Evolutionary conservation across 2,888 invertebrate species (phyloP), one percentile per base, ranked within the genome.

Genomic region (Xestia sexstrigata): DNA sequence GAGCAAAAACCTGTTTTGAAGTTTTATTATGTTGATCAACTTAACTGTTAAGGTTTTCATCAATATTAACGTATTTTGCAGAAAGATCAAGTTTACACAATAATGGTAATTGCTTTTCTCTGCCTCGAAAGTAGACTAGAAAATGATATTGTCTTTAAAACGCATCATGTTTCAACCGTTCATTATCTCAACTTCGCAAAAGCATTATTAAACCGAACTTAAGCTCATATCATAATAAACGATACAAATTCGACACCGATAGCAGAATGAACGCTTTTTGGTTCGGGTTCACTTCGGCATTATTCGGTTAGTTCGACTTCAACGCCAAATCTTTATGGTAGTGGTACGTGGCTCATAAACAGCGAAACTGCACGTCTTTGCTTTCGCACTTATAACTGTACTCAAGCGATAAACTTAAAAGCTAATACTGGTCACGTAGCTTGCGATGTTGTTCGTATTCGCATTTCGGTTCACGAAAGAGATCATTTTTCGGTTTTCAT

Each of bases 381-480:
- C 81, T 74, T 74, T 79, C 63, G 35, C 73, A 79, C 79, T 84
- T 63, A 79, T 65, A 70, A 79, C 72, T 52, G 55, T 68, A 73
- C 47, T 82, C n/a, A 42, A 76, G 52, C 69, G 52, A 82, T 85
- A 85, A 84, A 85, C 76, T 74, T 78, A 72, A 78, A 69, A 84
- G 82, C 78, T 69, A 74, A 84, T 71, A 78, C 75, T 76, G 63
- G 76, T 79, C 69, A 78, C 79, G 82, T 76, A 65, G 35, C 45
- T 55, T 60, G 45, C 65, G 73, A 42, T 74, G 39, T 68, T 52
- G 60, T 67, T 47, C 9, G 63, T 63, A 26, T 58, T 55, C 26
- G 1, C 17, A 15, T n/a, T 47, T 39, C 9, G 5, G 30, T 39
- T 35, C 23, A 35, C 49, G 8, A 67, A 47, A 9, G 26, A 3